Conservation (phyloP, 1,140 invertebrate genomes). For the Plectus sambesii region DNA sequence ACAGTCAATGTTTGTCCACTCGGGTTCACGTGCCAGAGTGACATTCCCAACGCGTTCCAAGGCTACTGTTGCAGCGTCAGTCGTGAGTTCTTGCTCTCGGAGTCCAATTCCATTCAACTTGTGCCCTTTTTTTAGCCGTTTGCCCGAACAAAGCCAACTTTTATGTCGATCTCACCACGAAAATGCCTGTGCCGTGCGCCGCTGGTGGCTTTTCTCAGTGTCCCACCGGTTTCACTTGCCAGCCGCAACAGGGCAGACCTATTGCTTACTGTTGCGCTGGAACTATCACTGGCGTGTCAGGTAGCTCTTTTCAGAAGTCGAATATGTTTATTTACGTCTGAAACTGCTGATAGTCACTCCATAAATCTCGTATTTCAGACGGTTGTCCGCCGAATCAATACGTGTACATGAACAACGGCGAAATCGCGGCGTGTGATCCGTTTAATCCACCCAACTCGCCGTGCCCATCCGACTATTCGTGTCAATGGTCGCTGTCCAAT, state of each 20-base stretch:
- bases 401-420: slow-evolving; percentile 20
- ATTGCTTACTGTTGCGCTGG: slow-evolving; percentile 21
- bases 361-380: too few relatives aligned
- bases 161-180: slow-evolving; percentile 17
- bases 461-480: slow-evolving; percentile 20
- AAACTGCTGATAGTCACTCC: too few relatives aligned
- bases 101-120: too few relatives aligned
- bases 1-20: slow-evolving; percentile 23
- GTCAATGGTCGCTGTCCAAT: slow-evolving; percentile 23
- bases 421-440: slow-evolving; percentile 23
- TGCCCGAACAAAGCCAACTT: slow-evolving; percentile 23
- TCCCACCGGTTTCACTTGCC: slow-evolving; percentile 17
- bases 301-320: too few relatives aligned
- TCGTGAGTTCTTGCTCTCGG: slow-evolving; percentile 5
- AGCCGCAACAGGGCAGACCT: slow-evolving; percentile 10
- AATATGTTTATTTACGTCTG: too few relatives aligned
- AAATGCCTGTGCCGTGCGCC: slow-evolving; percentile 20
- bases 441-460: slow-evolving; percentile 27
- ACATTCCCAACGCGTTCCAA: slow-evolving; percentile 21
- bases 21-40: slow-evolving; percentile 19
- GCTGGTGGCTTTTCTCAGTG: slow-evolving; percentile 20
- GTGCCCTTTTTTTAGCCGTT: slow-evolving; percentile 13
- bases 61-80: slow-evolving; percentile 23
- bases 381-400: slow-evolving; percentile 20
- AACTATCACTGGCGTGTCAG: slow-evolving; percentile 5